A percentile compares a stretch with the other conserved stretches of the same genome.
Conservation (phyloP, 1,140 invertebrate genomes). For the Vanessa tameamea region DNA sequence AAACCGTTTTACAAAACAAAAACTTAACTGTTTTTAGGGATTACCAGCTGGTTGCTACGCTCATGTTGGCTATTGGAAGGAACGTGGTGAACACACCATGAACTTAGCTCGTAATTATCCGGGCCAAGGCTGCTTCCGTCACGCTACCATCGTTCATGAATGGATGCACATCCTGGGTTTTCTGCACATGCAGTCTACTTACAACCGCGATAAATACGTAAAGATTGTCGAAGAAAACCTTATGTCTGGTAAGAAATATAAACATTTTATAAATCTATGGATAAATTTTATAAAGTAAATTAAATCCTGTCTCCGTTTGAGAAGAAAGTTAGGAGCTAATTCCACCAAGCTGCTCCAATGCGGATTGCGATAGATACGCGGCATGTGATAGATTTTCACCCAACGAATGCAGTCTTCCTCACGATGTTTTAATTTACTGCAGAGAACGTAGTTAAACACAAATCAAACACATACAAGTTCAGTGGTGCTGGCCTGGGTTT, state of each 20-base stretch:
- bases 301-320: no score
- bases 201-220: conserved; percentile 86
- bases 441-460: no score
- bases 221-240: conserved; percentile 86
- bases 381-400: no score
- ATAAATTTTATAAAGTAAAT: no score
- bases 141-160: conserved; percentile 84
- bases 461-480: no score
- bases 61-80: conserved; percentile 71
- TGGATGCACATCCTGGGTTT: conserved; percentile 87
- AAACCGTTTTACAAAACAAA: neutral
- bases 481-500: no score
- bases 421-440: no score
- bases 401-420: no score
- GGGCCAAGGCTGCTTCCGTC: conserved; percentile 77
- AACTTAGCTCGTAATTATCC: conserved; percentile 76
- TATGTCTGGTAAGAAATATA: conserved; percentile 53
- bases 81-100: conserved; percentile 63
- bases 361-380: no score
- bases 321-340: no score
- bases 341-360: no score
- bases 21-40: conserved; percentile 54
- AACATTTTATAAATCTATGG: neutral
- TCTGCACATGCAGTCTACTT: conserved; percentile 87
- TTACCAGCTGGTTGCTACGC: conserved; percentile 75